A percentile compares a stretch with the other conserved stretches of the same genome.
These are phyloP conservation scores for Spilogale gracilis DNA, from an alignment of 2,113 vertebrate species.

Conservation along the genomic window DNA sequence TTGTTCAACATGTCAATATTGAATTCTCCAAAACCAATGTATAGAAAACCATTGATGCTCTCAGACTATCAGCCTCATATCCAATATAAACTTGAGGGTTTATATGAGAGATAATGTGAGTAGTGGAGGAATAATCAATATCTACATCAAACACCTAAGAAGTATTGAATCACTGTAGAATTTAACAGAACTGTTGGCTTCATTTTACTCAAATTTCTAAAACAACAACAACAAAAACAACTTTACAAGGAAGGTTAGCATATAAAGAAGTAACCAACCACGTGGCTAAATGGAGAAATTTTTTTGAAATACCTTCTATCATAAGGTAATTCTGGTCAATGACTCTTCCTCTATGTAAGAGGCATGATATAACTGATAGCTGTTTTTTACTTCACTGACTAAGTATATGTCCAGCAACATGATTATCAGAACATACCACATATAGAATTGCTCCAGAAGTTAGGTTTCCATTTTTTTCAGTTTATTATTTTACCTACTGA, in stretches of 20 bases:
- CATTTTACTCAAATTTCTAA: neutral
- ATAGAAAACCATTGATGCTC: neutral
- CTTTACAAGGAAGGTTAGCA: neutral
- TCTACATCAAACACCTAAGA: neutral
- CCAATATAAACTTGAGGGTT: neutral
- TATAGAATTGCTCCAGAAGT: neutral
- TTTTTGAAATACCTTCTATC: neutral
- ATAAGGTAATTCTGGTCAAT: neutral
- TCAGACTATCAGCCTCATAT: neutral
- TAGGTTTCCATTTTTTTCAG: neutral
- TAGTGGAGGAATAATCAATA: neutral
- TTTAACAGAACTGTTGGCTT: neutral
- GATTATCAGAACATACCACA: neutral
- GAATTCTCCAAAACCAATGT: slow-evolving; percentile 21
- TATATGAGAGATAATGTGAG: neutral
- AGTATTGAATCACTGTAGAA: neutral
- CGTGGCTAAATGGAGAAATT: neutral
- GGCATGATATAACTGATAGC: neutral
- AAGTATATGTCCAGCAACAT: neutral
- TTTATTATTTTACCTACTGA: neutral
- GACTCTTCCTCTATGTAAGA: neutral
- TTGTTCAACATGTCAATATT: neutral
- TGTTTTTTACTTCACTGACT: neutral
- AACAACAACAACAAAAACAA: neutral
- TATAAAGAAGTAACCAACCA: neutral